phyloP scores from a whole-genome alignment of 2,113 vertebrate species.

The Cathartes aura region DNA sequence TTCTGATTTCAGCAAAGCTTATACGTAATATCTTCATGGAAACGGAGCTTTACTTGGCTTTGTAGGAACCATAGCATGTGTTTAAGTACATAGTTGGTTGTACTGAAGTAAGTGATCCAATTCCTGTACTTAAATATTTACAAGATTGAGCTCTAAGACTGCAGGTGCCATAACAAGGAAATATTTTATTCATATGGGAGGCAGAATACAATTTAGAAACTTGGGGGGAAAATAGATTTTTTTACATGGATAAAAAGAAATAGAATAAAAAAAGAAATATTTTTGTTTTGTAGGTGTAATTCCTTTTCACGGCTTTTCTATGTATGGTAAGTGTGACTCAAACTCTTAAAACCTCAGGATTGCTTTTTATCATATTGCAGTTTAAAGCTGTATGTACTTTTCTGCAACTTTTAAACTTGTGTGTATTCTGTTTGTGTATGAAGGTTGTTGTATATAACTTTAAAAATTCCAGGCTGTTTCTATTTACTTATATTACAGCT shows the following conservation, averaged over 20 bases:
- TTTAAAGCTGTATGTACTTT: not conserved
- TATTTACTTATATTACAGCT: not conserved
- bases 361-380: not conserved
- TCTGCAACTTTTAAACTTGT: not conserved
- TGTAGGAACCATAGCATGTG: not conserved
- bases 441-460: not conserved
- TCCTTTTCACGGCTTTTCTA: conserved; percentile 97
- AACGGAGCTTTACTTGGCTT: not conserved
- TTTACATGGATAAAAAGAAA: not conserved
- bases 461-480: not conserved
- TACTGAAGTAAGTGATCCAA: not conserved
- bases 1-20: conserved; percentile 17
- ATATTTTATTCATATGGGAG: not conserved
- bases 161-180: not conserved
- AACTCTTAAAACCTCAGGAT: not conserved
- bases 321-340: conserved; percentile 91
- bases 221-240: not conserved
- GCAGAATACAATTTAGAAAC: not conserved
- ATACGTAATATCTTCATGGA: not conserved
- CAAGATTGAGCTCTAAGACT: not conserved
- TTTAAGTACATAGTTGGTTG: not conserved
- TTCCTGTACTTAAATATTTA: not conserved
- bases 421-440: not conserved
- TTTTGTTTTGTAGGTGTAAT: conserved; percentile 88
- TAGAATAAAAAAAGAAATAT: not conserved